Evolutionary conservation across 2,888 invertebrate genomes (phyloP), one percentile per base, ranked within the genome.

Genomic region (Cantharis flavilabris): DNA sequence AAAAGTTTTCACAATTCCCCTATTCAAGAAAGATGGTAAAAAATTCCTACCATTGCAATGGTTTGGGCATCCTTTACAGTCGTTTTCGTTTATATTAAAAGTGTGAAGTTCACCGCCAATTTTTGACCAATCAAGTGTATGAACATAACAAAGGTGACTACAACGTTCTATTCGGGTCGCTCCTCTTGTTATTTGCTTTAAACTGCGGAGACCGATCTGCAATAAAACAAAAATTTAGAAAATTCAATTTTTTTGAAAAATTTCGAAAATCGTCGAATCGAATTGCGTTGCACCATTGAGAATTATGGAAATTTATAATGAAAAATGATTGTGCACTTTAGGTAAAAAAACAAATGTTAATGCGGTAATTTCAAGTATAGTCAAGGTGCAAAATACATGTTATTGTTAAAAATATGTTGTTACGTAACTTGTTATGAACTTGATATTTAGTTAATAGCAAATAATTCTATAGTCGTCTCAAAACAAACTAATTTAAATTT

Each of bases 161-260:
- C 95, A 94, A 76, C 92, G 92, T 85, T 93, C 93, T 65, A 98
- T 91, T 23, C 94, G 92, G 0, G 97, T 95, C 4, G 94, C 94
- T 0, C 98, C 98, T 75, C 94, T 90, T 79, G 94, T 92, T 79
- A 98, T 95, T 82, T 93, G 91, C 0, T 92, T 89, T 67, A 97
- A 89, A 49, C 92, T 93, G 72, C 89, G 90, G 9, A 97, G 90
- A 30, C 95, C 96, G 76, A 98, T 91, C 92, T 95, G 88, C n/a
- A 49, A 49, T 49, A 18, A 85, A 89, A 11, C 20, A 71, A 65
- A 67, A 63, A 70, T 70, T 49, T 49, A 49, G n/a, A 49, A 49
- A n/a, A 33, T 5, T 49, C n/a, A 49, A n/a, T n/a, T 49, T 49
- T 16, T 49, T 49, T 10, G n/a, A 5, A 49, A 49, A 49, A 49